Evolutionary conservation across 2,888 invertebrate genomes (phyloP).

Genomic region (Carterocephalus palaemon): DNA sequence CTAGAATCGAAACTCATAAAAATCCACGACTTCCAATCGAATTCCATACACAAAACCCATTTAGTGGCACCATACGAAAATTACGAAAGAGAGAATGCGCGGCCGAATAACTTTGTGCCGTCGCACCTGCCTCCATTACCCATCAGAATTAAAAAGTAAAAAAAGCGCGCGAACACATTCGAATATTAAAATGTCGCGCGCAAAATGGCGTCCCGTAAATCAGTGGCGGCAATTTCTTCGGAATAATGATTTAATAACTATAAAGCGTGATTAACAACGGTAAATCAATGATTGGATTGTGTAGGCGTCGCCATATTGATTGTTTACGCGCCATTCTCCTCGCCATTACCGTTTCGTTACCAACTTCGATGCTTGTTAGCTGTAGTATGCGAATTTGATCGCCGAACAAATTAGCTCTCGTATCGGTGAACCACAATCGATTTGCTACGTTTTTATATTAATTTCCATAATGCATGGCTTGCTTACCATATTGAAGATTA

Average conservation of each 20-base stretch:
- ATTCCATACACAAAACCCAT: constrained; percentile 53
- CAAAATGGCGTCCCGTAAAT: constrained; percentile 71
- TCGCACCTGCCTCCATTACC: constrained; percentile 64
- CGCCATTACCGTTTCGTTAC: constrained; percentile 31
- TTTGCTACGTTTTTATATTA: constrained; percentile 45
- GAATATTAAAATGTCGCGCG: constrained; percentile 67
- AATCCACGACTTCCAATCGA: constrained; percentile 43
- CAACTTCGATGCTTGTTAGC: constrained; percentile 32
- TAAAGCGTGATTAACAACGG: constrained; percentile 72
- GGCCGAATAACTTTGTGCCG: constrained; percentile 52
- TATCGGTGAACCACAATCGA: constrained; percentile 43
- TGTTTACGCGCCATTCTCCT: constrained; percentile 55
- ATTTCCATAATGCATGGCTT: constrained; percentile 28
- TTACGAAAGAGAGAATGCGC: constrained; percentile 50
- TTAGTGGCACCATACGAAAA: constrained; percentile 52
- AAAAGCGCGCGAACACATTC: constrained; percentile 59
- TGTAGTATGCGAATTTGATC: constrained; percentile 33
- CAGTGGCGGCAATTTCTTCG: constrained; percentile 67
- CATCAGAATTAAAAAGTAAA: constrained; percentile 58
- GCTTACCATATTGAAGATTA: constrained; percentile 18
- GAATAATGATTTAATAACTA: constrained; percentile 66
- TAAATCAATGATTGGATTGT: constrained; percentile 50
- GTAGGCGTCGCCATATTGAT: constrained; percentile 52
- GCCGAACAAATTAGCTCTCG: constrained; percentile 42
- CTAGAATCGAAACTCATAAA: constrained; percentile 29